Conservation (phyloP, 2,113 vertebrate species). For the Cephalophus harveyi region DNA sequence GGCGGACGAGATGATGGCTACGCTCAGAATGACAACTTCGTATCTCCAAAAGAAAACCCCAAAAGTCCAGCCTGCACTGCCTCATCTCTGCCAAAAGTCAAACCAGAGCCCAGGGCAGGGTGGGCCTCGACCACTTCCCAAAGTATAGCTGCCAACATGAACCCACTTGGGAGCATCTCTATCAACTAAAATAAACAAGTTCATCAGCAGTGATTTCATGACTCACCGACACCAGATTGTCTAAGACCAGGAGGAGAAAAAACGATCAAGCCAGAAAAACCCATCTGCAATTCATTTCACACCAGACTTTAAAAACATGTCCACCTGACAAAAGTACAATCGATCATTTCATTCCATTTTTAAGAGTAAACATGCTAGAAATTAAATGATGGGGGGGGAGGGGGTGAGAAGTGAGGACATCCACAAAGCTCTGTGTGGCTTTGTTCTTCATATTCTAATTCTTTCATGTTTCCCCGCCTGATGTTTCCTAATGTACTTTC, state of each 20-base stretch:
- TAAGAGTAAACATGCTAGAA: constrained; percentile 64
- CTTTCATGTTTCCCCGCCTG: constrained; percentile 77
- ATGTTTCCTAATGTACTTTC: constrained; percentile 76
- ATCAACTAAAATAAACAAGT: not conserved
- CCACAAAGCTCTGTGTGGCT: constrained; percentile 59
- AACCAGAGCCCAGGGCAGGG: too few relatives aligned
- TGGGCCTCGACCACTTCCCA: not conserved
- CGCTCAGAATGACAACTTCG: accelerated
- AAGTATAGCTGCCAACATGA: not conserved
- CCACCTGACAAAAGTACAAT: constrained; percentile 44
- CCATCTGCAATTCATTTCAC: constrained; percentile 49
- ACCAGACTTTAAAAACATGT: not conserved
- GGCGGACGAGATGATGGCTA: accelerated
- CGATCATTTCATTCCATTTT: constrained; percentile 58
- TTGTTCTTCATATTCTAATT: constrained; percentile 75
- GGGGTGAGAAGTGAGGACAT: constrained; percentile 15
- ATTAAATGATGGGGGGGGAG: constrained; percentile 58
- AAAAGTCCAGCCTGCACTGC: not conserved
- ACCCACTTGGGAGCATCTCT: too few relatives aligned
- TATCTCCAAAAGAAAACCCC: not conserved
- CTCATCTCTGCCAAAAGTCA: not conserved
- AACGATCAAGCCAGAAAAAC: constrained; percentile 18
- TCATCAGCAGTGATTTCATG: not conserved
- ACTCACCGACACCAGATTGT: constrained; percentile 5
- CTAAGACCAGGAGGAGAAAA: constrained; percentile 4